Conservation (phyloP, 2,888 invertebrate genomes). For the Gari tellinella region DNA sequence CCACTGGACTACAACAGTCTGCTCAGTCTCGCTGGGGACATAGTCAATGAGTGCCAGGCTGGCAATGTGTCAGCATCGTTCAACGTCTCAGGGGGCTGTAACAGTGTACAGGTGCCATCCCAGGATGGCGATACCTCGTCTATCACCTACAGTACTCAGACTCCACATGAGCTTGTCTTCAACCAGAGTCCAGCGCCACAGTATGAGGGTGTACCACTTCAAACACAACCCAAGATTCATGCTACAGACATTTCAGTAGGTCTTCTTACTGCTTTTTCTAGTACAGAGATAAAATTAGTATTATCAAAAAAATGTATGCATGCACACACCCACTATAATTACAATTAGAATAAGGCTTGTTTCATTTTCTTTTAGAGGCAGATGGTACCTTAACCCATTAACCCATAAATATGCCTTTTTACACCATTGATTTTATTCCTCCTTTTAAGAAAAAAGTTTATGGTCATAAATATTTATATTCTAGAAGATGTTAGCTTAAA, state of each 20-base stretch:
- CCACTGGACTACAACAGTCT: conserved; percentile 35
- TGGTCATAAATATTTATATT: too few relatives aligned
- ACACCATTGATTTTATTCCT: too few relatives aligned
- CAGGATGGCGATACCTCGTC: conserved; percentile 2
- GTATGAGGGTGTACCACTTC: conserved; percentile 34
- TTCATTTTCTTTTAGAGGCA: too few relatives aligned
- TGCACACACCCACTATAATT: too few relatives aligned
- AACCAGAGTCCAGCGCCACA: conserved; percentile 14
- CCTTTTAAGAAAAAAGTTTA: too few relatives aligned
- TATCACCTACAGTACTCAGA: conserved; percentile 23
- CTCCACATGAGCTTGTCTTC: conserved; percentile 40
- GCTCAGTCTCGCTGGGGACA: conserved; percentile 24
- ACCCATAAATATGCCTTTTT: too few relatives aligned
- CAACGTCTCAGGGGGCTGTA: conserved; percentile 41
- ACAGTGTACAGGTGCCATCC: conserved; percentile 31
- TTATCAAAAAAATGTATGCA: too few relatives aligned
- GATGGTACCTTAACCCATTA: too few relatives aligned
- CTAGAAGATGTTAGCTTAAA: too few relatives aligned
- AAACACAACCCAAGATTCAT: conserved; percentile 38
- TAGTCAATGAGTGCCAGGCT: conserved; percentile 62
- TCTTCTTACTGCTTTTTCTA: neutral
- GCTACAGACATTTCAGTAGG: conserved; percentile 32
- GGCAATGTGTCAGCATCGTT: conserved; percentile 22
- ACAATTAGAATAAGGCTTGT: too few relatives aligned
- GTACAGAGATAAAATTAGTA: too few relatives aligned